phyloP scores from a whole-genome alignment of 2,113 vertebrate genomes.

The Tragelaphus scriptus region DNA sequence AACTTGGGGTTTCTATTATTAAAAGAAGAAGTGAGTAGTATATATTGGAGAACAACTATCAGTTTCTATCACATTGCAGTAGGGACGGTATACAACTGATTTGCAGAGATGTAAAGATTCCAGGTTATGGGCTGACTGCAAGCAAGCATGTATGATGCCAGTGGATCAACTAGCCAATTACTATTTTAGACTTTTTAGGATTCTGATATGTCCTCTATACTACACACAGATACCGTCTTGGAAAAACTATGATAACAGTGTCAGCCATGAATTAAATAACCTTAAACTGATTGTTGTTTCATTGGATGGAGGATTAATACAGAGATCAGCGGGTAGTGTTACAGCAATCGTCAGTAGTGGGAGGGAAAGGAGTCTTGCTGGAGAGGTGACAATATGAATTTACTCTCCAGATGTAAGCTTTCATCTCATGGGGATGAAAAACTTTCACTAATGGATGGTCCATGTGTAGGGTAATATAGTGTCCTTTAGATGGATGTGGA shows the following conservation, averaged over 20 bases:
- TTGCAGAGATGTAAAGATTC: neutral
- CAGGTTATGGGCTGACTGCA: neutral
- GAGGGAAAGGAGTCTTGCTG: neutral
- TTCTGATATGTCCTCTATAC: neutral
- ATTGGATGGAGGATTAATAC: neutral
- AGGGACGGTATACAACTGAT: neutral
- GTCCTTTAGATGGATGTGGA: neutral
- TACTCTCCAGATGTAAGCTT: neutral
- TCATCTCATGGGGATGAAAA: neutral
- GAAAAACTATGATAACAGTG: neutral
- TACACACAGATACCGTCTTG: neutral
- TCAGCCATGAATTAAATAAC: neutral
- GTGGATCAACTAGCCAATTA: neutral
- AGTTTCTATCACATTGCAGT: neutral
- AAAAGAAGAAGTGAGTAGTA: neutral
- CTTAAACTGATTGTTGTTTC: neutral
- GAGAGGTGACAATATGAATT: neutral
- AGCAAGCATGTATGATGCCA: neutral
- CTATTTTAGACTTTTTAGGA: neutral
- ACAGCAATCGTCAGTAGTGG: neutral
- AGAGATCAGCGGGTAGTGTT: neutral
- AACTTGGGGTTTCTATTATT: neutral
- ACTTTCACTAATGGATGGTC: neutral
- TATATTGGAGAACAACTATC: neutral
- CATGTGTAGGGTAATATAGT: neutral